A percentile compares a stretch with the other conserved stretches of the same genome.
These are phyloP conservation scores for Fragum whitleyi DNA, from an alignment of 2,888 invertebrate species.

Conservation along the genomic window DNA sequence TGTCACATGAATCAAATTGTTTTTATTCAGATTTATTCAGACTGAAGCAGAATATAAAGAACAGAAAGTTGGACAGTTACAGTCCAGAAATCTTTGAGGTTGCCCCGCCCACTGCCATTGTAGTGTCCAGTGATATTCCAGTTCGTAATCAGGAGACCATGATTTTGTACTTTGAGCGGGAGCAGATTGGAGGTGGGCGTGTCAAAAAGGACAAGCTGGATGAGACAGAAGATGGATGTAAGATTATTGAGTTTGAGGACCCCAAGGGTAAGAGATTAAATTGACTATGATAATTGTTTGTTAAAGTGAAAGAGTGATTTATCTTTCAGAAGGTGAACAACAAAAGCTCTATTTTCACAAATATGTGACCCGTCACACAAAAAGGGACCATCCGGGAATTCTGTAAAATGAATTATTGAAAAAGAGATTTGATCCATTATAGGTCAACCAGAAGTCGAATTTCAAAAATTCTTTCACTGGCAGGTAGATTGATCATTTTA, in stretches of 20 bases:
- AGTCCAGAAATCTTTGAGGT: slow-evolving; percentile 50
- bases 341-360: no score
- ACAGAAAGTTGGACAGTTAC: slow-evolving; percentile 49
- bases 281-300: not conserved
- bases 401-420: no score
- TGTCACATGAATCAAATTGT: no score
- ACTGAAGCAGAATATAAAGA: slow-evolving; percentile 46
- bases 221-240: slow-evolving; percentile 60
- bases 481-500: no score
- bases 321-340: no score
- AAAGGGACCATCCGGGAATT: no score
- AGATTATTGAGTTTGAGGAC: slow-evolving; percentile 56
- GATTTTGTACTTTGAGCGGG: slow-evolving; percentile 55
- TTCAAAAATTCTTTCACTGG: no score
- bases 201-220: slow-evolving; percentile 49
- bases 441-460: no score
- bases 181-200: slow-evolving; percentile 55
- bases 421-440: no score
- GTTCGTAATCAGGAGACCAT: slow-evolving; percentile 52
- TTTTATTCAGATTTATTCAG: slow-evolving; percentile 34
- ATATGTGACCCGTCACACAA: no score
- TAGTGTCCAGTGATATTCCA: slow-evolving; percentile 51
- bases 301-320: no score
- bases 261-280: slow-evolving; percentile 49
- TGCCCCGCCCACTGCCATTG: slow-evolving; percentile 39